Evolutionary conservation across 2,797 vertebrate genomes (phyloP), one percentile per base, ranked within the genome.

Genomic region (Micropoecilia bifurca): DNA sequence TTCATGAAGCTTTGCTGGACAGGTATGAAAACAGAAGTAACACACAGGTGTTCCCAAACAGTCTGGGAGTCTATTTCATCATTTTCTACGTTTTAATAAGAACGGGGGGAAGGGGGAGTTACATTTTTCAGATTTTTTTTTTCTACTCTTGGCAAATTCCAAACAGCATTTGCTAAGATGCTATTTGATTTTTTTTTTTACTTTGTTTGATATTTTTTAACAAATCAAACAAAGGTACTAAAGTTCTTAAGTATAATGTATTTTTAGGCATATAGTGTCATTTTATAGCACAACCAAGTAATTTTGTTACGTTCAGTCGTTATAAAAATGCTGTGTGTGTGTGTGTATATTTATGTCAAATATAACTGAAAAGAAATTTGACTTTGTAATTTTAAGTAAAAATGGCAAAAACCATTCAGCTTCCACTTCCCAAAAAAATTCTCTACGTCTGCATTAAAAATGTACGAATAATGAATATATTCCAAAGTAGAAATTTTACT

Each of bases 1-100:
- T 99, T 83, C 98, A 99, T 1, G 98, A 99, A 93, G 89, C 96
- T 28, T 90, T 99, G 78, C 95, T 99, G 0, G 98, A 99, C 95
- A 97, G 98, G 98, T 99, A 84, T 33, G 77, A 25, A 83, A 81
- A 78, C 73, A 43, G 16, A 25, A 18, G 18, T 25, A 57, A 68
- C 22, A 14, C 66, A 25, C 9, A 10, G 20, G 36, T 22, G 20
- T 41, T 68, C 20, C 36, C 63, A 68, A 36, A 66, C 20, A 25
- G 20, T 39, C 36, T 10, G 18, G 20, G 20, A 22, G 9, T 39
- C 8, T 18, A 36, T 39, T 39, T 39, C 0, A 66, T 36, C 7
- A 4, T 22, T 39, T 68, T 68, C 63, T 20, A 39, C 1, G 4
- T 39, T 22, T 68, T 20, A 39, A 68, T 68, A 5, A 39, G 4